Evolutionary conservation across 2,113 vertebrate genomes (phyloP), one percentile per base, ranked within the genome.

Genomic region (Cryptoleucopteryx plumbea): DNA sequence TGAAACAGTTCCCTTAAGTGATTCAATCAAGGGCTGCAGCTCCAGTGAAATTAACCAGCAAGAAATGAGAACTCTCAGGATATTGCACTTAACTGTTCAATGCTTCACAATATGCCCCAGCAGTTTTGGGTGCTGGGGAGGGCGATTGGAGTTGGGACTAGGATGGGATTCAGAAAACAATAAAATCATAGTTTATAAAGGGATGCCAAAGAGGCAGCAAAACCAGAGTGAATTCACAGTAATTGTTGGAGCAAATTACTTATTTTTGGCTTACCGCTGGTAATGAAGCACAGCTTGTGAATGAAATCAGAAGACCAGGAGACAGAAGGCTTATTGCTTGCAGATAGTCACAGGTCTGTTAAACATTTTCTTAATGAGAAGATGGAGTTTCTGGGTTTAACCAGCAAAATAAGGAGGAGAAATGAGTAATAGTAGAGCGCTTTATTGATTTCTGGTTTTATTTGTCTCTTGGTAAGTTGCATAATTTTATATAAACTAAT

Each of bases 321-420:
- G 73, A 65, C 92, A 89, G 93, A 81, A 91, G 77, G 75, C 85
- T 95, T 88, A 63, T 74, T 83, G 47, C 75, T 75, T 88, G 53
- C 48, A 82, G 47, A 65, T 78, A 86, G 77, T 85, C 48, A 42
- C 27, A 53, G 80, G 45, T 85, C 86, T 88, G 67, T 80, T 94
- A 71, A 89, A 75, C 53, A 11, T 82, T 92, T 93, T 87, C 78
- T 70, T 85, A 70, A 94, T 85, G 48, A 87, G 62, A 79, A 86
- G 40, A n/a, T 79, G 34, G 36, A 77, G 32, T 65, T 87, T 75
- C 42, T 95, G 73, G 11, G 82, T 96, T 91, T 79, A 89, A 75
- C 68, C 19, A 84, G n/a, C 48, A 47, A 66, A 93, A 67, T 15
- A 38, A 88, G n/a, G 36, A 68, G 19, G 36, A 87, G 14, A 85